Evolutionary conservation across 1,140 invertebrate species (phyloP).

Genomic region (Eurosta solidaginis): DNA sequence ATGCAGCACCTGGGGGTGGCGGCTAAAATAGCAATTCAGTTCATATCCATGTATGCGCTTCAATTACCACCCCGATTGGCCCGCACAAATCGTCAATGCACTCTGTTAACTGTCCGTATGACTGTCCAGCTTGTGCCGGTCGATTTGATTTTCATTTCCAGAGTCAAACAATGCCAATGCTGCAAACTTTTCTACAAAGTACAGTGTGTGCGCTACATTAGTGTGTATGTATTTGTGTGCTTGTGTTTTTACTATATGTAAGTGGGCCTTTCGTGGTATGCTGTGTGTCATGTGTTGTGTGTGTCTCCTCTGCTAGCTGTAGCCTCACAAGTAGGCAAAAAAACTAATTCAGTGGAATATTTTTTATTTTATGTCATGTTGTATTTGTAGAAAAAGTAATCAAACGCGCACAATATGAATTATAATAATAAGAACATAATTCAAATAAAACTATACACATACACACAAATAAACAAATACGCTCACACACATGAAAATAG

Average conservation of each 20-base stretch:
- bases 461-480: not conserved
- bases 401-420: conserved; percentile 21
- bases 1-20: not conserved
- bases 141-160: conserved; percentile 21
- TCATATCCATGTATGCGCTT: not conserved
- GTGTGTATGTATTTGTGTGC: not conserved
- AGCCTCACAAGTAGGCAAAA: conserved; percentile 1
- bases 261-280: too few species aligned
- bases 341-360: not conserved
- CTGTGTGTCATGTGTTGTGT: too few species aligned
- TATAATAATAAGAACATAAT: conserved; percentile 25
- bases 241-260: too few species aligned
- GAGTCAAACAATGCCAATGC: conserved; percentile 23
- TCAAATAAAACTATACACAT: conserved; percentile 13
- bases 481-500: not conserved
- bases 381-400: conserved; percentile 16
- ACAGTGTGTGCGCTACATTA: not conserved
- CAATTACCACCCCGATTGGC: not conserved
- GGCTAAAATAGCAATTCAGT: not conserved
- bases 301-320: not conserved
- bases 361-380: not conserved
- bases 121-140: not conserved
- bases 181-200: not conserved
- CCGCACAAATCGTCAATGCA: conserved; percentile 2
- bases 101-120: not conserved